phyloP scores from a whole-genome alignment of 2,888 invertebrate species.

The Meandrusa payeni region DNA sequence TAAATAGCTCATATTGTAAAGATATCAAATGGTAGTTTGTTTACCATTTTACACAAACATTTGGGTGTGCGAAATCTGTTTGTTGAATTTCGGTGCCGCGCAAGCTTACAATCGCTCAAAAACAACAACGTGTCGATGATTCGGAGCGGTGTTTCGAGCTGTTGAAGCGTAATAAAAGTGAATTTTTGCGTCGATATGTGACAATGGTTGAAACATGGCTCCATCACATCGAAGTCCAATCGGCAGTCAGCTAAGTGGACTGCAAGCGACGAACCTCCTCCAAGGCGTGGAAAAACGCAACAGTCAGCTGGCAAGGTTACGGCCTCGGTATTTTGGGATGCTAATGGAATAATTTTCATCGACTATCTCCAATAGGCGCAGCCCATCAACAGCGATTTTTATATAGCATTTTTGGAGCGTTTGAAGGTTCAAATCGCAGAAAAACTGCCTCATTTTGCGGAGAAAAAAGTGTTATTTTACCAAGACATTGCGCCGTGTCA shows the following conservation, averaged over 20 bases:
- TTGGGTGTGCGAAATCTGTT: neutral
- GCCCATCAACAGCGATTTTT: neutral
- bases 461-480: neutral
- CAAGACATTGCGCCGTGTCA: neutral
- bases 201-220: conserved; percentile 28
- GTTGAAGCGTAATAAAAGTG: conserved; percentile 5
- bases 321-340: conserved; percentile 22
- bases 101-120: neutral
- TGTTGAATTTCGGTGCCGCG: too few relatives aligned
- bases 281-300: conserved; percentile 13
- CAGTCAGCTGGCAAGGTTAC: conserved; percentile 12
- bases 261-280: neutral
- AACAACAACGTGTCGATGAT: conserved; percentile 4
- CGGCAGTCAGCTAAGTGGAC: conserved; percentile 23
- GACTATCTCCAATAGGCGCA: neutral
- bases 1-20: too few relatives aligned
- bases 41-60: neutral
- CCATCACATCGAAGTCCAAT: conserved; percentile 24
- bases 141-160: conserved; percentile 18
- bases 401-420: too few relatives aligned
- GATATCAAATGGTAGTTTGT: neutral
- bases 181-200: conserved; percentile 23
- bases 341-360: conserved; percentile 8
- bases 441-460: neutral
- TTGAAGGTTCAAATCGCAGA: neutral